A percentile compares a stretch with the other conserved stretches of the same genome.
These are phyloP conservation scores for Datnioides undecimradiatus DNA, from an alignment of 2,113 vertebrate genomes.

Conservation along the genomic window DNA sequence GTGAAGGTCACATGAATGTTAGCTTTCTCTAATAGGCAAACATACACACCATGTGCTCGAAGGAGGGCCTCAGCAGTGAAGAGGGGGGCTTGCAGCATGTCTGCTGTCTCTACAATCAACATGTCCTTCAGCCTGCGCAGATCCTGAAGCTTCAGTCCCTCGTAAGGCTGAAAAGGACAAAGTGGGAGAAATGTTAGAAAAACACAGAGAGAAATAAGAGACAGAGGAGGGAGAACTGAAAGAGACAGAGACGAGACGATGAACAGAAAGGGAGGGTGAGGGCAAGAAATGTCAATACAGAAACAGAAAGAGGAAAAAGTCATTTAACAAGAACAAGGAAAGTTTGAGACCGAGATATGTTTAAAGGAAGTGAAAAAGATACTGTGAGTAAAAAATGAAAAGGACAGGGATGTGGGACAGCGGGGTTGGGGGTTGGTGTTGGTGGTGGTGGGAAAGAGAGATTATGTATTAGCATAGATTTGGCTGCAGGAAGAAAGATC, in stretches of 20 bases:
- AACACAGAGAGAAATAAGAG: not conserved
- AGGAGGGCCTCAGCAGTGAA: constrained; percentile 98
- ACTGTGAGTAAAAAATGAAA: constrained; percentile 15
- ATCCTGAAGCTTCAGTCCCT: constrained; percentile 96
- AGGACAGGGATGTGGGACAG: constrained; percentile 27
- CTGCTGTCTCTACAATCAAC: constrained; percentile 98
- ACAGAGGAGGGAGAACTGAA: not conserved
- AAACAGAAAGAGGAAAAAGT: not conserved
- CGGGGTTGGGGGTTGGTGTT: not conserved
- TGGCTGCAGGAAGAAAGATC: constrained; percentile 60
- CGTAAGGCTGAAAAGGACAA: constrained; percentile 86
- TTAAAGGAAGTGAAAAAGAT: constrained; percentile 11
- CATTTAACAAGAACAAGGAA: not conserved
- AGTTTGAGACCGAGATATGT: not conserved
- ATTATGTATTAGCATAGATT: constrained; percentile 66
- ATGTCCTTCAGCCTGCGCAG: constrained; percentile 96
- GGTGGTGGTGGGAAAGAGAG: constrained; percentile 19
- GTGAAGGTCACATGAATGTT: not conserved
- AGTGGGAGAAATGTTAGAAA: constrained; percentile 7
- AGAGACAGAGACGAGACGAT: not conserved
- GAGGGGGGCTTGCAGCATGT: constrained; percentile 98
- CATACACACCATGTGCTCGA: constrained; percentile 92
- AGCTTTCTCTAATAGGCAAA: not conserved
- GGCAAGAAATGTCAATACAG: not conserved
- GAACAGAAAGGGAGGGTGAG: not conserved